Conservation (phyloP, 1,140 invertebrate genomes). For the Vanessa tameamea region DNA sequence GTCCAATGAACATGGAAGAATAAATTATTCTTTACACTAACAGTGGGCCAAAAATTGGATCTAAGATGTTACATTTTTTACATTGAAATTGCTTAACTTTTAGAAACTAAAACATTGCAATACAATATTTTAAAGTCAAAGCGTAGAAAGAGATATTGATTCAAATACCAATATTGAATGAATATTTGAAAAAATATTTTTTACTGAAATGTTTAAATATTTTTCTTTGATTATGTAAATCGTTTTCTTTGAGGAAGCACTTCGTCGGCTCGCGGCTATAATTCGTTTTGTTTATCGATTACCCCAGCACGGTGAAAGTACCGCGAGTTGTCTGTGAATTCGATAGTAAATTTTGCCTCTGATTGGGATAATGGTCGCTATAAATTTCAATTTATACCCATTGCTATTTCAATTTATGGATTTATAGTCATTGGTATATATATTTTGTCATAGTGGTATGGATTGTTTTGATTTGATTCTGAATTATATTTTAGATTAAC, state of each 20-base stretch:
- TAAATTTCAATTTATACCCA: constrained; percentile 5
- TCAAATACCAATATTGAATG: too few relatives aligned
- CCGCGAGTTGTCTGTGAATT: background rate
- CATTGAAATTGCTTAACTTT: too few relatives aligned
- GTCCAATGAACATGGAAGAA: too few relatives aligned
- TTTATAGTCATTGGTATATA: constrained; percentile 1
- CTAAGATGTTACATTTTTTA: too few relatives aligned
- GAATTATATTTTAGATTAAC: too few relatives aligned
- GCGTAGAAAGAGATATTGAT: too few relatives aligned
- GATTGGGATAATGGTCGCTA: background rate
- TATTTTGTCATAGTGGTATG: too few relatives aligned
- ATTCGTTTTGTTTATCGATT: constrained; percentile 24
- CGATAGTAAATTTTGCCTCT: constrained; percentile 10
- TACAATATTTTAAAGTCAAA: too few relatives aligned
- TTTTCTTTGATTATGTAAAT: constrained; percentile 37
- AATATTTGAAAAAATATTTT: too few relatives aligned
- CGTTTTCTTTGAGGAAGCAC: constrained; percentile 42
- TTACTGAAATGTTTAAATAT: background rate
- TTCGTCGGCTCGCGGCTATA: background rate
- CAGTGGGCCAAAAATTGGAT: too few relatives aligned
- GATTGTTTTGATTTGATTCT: background rate
- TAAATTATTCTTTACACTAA: too few relatives aligned
- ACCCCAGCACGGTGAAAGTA: constrained; percentile 1
- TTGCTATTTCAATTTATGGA: background rate
- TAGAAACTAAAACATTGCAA: too few relatives aligned